phyloP scores from a whole-genome alignment of 2,888 invertebrate genomes.

The Hypena proboscidalis region DNA sequence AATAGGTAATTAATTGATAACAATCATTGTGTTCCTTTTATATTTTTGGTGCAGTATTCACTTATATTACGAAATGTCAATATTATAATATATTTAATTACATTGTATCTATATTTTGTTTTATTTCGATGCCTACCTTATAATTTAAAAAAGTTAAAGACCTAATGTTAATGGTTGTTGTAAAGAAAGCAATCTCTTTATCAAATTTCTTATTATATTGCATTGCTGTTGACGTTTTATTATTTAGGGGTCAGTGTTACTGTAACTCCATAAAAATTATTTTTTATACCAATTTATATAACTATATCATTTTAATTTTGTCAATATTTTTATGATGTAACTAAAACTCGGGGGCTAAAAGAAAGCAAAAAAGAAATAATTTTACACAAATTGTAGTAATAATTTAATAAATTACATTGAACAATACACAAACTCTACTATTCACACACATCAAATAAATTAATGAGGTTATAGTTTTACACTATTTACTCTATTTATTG shows the following conservation, averaged over 20 bases:
- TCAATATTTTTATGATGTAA: too few relatives aligned
- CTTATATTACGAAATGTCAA: conserved; percentile 62
- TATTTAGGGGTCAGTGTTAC: too few relatives aligned
- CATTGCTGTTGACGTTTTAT: too few relatives aligned
- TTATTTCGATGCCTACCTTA: conserved; percentile 38
- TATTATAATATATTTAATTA: conserved; percentile 70
- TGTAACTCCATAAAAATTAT: too few relatives aligned
- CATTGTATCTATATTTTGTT: conserved; percentile 61
- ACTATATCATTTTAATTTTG: too few relatives aligned
- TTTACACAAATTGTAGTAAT: conserved; percentile 53
- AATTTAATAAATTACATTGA: conserved; percentile 82
- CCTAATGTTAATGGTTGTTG: too few relatives aligned
- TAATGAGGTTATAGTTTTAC: conserved; percentile 83
- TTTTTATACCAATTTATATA: too few relatives aligned
- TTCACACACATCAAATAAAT: conserved; percentile 84
- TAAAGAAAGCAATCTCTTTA: too few relatives aligned
- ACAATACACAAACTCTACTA: conserved; percentile 79
- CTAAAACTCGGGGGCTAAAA: too few relatives aligned
- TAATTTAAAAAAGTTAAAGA: too few relatives aligned
- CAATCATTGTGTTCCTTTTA: conserved; percentile 62
- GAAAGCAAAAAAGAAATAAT: conserved; percentile 22
- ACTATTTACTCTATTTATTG: conserved; percentile 75
- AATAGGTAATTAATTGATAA: conserved; percentile 46
- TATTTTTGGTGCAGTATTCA: conserved; percentile 75
- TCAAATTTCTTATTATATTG: too few relatives aligned